Base-by-base conservation (phyloP, 2,797 vertebrate genomes). In the Poecilia wingei region DNA sequence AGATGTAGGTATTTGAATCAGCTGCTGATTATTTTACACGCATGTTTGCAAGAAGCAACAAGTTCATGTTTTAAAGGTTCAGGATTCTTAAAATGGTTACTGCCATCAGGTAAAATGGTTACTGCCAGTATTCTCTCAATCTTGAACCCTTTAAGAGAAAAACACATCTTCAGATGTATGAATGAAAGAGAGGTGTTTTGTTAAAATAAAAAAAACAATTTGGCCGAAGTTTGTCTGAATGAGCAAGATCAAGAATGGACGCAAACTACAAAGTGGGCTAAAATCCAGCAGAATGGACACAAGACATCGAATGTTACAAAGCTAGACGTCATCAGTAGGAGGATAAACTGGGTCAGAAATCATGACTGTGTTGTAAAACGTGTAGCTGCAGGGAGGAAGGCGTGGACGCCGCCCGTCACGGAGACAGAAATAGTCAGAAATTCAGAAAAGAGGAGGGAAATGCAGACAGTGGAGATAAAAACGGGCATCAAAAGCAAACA, bases 1-100 rank as follows among this genome's bases (percentile, higher is more conserved):
- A 84, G 80, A 80, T 74, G 74, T 77, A 79, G 74, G 74, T 87
- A 76, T 86, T 71, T 85, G 80, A 77, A 72, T 83, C 78, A 51
- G 80, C 82, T 43, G 78, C 83, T 77, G 81, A 49, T 87, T 51
- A 33, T 75, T 77, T 78, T 49, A 55, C 81, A 1, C 72, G 74
- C 81, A 43, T 83, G 80, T 33, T 45, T 13, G 39, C 68, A 13
- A 43, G n/a, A 16, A 85, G 47, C 31, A 8, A 6, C 0, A 68
- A 78, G 75, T 77, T 75, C 71, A 79, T 69, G 13, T 70, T 64
- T 82, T 51, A 73, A 51, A 33, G 31, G 12, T 45, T 28, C 68
- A 70, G 39, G 68, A 43, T 45, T 70, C 39, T 28, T n/a, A 6
- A 16, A n/a, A n/a, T n/a, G n/a, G 12, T 59, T 59, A 28, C 3